These are phyloP conservation scores for Campoplex nolae DNA, from an alignment of 2,888 invertebrate species.

Conservation along the genomic window DNA sequence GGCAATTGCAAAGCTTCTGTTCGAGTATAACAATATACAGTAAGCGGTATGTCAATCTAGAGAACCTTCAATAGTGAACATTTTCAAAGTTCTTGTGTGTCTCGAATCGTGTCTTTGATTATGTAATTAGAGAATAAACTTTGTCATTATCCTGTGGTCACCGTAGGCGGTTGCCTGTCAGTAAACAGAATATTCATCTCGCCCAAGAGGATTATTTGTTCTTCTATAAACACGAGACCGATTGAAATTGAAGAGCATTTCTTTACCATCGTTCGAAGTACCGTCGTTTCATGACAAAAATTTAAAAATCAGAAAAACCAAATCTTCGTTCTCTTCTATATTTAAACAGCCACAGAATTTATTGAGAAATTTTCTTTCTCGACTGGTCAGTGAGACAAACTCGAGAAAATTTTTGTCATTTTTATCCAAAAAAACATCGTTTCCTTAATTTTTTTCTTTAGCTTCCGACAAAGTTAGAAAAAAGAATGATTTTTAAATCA, in stretches of 20 bases:
- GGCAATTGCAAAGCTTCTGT: neutral
- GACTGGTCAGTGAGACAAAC: too few species aligned
- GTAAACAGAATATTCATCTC: neutral
- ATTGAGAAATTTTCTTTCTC: too few species aligned
- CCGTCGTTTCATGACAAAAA: neutral
- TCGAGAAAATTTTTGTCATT: too few species aligned
- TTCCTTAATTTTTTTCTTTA: neutral
- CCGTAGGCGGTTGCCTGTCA: neutral
- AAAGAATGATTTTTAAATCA: neutral
- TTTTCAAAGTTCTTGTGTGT: neutral
- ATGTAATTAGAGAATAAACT: neutral
- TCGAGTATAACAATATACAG: neutral
- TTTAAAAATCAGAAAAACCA: neutral
- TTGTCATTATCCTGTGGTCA: neutral
- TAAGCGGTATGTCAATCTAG: neutral
- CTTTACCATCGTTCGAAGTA: too few species aligned
- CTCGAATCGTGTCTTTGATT: neutral
- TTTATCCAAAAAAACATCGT: neutral
- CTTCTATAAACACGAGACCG: neutral
- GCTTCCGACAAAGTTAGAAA: neutral
- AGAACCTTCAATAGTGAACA: neutral
- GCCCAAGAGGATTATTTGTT: neutral
- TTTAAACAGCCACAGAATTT: too few species aligned
- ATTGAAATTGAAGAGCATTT: neutral
- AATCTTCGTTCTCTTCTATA: too few species aligned